These are phyloP conservation scores for Lucinisca nassula DNA, from an alignment of 2,888 invertebrate species.

Conservation along the genomic window DNA sequence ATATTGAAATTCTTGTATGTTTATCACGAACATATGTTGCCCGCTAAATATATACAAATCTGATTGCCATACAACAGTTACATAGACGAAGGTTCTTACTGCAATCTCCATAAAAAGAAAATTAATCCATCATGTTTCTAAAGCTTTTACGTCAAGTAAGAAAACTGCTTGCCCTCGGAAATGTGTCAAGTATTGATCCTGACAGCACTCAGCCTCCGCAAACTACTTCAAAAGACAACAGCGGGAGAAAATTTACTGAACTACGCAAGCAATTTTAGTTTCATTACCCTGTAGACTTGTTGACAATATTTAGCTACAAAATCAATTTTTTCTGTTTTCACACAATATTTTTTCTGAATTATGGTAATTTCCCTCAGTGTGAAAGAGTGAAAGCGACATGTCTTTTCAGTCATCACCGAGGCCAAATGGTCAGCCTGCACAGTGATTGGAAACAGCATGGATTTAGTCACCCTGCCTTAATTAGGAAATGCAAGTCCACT, in stretches of 20 bases:
- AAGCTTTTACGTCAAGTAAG: background rate
- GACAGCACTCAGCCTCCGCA: slow-evolving; percentile 2
- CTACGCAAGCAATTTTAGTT: background rate
- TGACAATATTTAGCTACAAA: no score
- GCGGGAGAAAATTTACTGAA: background rate
- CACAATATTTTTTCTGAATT: no score
- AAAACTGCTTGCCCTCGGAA: background rate
- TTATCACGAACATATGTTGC: no score
- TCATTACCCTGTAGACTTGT: background rate
- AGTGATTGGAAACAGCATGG: no score
- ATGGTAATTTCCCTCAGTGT: no score
- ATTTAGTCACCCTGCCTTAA: no score
- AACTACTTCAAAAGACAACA: background rate
- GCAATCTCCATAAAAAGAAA: background rate
- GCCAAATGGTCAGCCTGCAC: background rate
- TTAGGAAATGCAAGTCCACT: no score
- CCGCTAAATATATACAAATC: background rate
- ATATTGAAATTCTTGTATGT: no score
- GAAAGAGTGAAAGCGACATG: no score
- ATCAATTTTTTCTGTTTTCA: no score
- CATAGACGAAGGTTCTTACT: background rate
- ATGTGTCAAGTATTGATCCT: slow-evolving; percentile 7
- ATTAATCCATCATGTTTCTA: background rate
- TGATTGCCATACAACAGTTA: background rate
- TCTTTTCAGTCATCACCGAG: no score